Conservation (phyloP, 2,797 vertebrate genomes). For the Florisuga fusca region DNA sequence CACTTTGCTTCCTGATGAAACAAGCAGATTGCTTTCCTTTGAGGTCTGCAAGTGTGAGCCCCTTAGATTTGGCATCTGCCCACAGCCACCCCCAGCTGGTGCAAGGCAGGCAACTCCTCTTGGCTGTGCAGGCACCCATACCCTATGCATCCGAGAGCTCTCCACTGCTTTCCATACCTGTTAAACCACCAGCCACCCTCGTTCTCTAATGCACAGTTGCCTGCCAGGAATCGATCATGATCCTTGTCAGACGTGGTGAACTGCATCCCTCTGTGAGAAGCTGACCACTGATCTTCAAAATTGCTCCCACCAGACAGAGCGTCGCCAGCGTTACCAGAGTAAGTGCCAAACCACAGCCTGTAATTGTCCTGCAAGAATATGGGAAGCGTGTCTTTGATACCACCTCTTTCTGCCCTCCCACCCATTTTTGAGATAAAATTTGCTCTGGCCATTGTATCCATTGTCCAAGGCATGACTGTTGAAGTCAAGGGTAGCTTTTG, state of each 20-base stretch:
- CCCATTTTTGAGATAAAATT: not conserved
- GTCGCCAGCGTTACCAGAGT: slow-evolving; percentile 89
- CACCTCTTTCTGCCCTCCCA: not conserved
- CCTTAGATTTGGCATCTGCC: not conserved
- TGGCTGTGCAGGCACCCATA: not conserved
- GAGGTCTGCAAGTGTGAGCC: not conserved
- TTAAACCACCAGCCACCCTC: slow-evolving; percentile 93
- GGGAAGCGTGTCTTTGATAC: not conserved
- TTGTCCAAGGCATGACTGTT: not conserved
- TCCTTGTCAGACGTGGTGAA: slow-evolving; percentile 91
- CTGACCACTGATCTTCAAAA: slow-evolving; percentile 89
- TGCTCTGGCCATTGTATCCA: not conserved
- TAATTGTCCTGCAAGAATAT: slow-evolving; percentile 84
- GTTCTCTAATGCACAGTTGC: slow-evolving; percentile 89
- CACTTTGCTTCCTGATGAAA: not conserved
- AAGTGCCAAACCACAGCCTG: slow-evolving; percentile 85
- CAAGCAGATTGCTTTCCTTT: not conserved
- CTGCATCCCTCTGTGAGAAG: slow-evolving; percentile 87
- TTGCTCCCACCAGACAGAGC: slow-evolving; percentile 85
- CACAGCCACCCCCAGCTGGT: not conserved
- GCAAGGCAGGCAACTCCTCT: not conserved
- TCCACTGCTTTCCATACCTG: slow-evolving; percentile 78
- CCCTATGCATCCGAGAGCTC: rapidly evolving
- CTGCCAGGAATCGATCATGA: slow-evolving; percentile 86
- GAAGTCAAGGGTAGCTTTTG: not conserved